phyloP scores from a whole-genome alignment of 2,797 vertebrate genomes.

The Sebastes kiyomatsui region DNA sequence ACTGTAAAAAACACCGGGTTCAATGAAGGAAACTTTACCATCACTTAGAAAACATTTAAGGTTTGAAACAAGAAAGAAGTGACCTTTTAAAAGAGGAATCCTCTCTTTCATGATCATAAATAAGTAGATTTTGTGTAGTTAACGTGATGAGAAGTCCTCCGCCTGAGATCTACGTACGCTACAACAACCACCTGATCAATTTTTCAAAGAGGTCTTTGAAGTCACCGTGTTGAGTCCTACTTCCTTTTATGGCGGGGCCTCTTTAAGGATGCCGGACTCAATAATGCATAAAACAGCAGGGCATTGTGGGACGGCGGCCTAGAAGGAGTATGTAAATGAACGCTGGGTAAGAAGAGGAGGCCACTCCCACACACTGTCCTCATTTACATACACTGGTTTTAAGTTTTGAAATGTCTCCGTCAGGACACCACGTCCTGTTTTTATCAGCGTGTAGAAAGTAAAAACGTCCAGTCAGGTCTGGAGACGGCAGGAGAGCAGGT shows the following conservation, averaged over 20 bases:
- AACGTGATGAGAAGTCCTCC: slow-evolving; percentile 32
- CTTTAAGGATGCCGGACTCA: slow-evolving; percentile 46
- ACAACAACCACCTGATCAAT: slow-evolving; percentile 65
- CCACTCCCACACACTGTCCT: slow-evolving; percentile 37
- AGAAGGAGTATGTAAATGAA: slow-evolving; percentile 54
- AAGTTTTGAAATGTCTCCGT: background rate
- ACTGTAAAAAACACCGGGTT: background rate
- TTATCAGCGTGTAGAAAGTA: background rate
- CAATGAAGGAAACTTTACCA: background rate
- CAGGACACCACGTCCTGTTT: background rate
- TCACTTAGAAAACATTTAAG: too few relatives aligned
- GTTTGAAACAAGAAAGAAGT: background rate
- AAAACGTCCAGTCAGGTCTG: slow-evolving; percentile 14
- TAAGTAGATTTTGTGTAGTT: background rate
- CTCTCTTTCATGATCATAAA: background rate
- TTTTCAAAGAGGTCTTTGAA: slow-evolving; percentile 75
- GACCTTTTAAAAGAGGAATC: slow-evolving; percentile 33
- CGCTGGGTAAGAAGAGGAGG: background rate
- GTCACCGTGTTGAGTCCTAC: slow-evolving; percentile 49
- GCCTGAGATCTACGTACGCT: slow-evolving; percentile 33
- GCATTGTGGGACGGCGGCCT: slow-evolving; percentile 47
- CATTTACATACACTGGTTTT: background rate
- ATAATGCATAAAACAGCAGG: slow-evolving; percentile 66
- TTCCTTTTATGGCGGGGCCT: slow-evolving; percentile 54
- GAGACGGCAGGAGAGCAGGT: slow-evolving; percentile 3